These are phyloP conservation scores for Dipodomys spectabilis DNA, from an alignment of 2,113 vertebrate species.

Conservation along the genomic window DNA sequence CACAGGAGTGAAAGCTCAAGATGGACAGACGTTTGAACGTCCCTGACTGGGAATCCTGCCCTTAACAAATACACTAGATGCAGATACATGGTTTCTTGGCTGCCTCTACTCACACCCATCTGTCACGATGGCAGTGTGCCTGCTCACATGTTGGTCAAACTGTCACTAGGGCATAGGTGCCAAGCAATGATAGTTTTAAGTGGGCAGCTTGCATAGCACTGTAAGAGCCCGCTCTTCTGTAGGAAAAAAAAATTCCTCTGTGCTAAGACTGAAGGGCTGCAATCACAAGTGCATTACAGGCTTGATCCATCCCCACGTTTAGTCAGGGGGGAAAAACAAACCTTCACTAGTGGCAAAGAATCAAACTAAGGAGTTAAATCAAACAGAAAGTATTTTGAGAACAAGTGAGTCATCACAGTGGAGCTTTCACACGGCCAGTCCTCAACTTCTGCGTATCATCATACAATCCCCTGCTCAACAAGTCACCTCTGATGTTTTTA, in stretches of 20 bases:
- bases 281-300: conserved; percentile 64
- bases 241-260: conserved; percentile 72
- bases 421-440: conserved; percentile 4
- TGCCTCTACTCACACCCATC: conserved; percentile 84
- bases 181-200: conserved; percentile 87
- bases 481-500: neutral
- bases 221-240: conserved; percentile 76
- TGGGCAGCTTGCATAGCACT: conserved; percentile 82
- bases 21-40: conserved; percentile 87
- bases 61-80: conserved; percentile 87
- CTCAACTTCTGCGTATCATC: neutral
- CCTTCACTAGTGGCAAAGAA: conserved; percentile 22
- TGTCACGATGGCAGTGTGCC: conserved; percentile 87
- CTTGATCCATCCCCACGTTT: conserved; percentile 48
- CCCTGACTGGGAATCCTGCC: conserved; percentile 86
- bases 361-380: conserved; percentile 25
- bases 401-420: neutral
- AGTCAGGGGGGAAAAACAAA: neutral
- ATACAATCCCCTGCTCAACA: conserved; percentile 33
- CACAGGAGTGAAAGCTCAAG: conserved; percentile 85
- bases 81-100: conserved; percentile 88
- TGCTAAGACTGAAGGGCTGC: conserved; percentile 71
- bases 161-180: conserved; percentile 88
- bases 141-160: conserved; percentile 89
- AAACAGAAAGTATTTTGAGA: neutral